Conservation (phyloP, 1,140 invertebrate species). For the Lanistes nyassanus region DNA sequence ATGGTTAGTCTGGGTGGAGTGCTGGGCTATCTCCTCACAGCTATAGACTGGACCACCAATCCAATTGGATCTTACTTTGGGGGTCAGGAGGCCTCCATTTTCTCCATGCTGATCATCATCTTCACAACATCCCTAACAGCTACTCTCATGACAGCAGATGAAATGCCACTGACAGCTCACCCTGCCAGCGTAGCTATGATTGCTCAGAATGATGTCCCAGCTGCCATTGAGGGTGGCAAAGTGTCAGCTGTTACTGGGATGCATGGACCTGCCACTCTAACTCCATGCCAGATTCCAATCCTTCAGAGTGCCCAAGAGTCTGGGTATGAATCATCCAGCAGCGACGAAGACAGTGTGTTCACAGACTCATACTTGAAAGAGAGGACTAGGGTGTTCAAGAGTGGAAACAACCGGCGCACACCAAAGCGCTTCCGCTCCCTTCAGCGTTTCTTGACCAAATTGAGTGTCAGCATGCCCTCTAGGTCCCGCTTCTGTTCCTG, state of each 20-base stretch:
- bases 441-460: conserved; percentile 14
- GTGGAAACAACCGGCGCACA: not conserved
- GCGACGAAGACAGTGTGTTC: not conserved
- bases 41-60: conserved; percentile 68
- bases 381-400: conserved; percentile 19
- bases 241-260: conserved; percentile 1
- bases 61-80: conserved; percentile 57
- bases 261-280: not conserved
- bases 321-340: conserved; percentile 31
- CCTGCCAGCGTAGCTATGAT: conserved; percentile 8
- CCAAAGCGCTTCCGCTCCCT: conserved; percentile 10
- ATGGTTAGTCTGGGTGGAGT: conserved; percentile 69
- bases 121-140: conserved; percentile 55
- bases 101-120: conserved; percentile 59
- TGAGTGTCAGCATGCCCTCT: conserved; percentile 12
- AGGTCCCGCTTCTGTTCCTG: conserved; percentile 14
- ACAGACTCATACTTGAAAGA: conserved; percentile 18
- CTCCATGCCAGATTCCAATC: not conserved
- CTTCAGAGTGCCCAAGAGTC: conserved; percentile 26
- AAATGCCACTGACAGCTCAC: conserved; percentile 39
- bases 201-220: not conserved
- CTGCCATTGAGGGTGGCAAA: conserved; percentile 11
- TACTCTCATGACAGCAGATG: conserved; percentile 57
- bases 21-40: conserved; percentile 69
- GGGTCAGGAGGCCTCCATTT: conserved; percentile 60